Conservation (phyloP, 1,140 invertebrate species). For the Acyrthosiphon pisum region DNA sequence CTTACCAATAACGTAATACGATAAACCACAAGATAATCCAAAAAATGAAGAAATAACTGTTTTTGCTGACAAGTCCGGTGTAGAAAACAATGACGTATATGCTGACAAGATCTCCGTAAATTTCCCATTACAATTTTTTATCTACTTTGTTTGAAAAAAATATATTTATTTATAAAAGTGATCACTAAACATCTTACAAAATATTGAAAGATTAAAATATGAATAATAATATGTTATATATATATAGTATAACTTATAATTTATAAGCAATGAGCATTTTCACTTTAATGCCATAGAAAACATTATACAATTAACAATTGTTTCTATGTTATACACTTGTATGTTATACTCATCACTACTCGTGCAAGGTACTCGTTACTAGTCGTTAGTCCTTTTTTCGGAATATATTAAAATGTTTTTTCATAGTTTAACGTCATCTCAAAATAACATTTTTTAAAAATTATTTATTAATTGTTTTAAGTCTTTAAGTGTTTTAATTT, state of each 20-base stretch:
- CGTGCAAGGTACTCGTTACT: too few species aligned
- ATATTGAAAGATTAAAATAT: background rate
- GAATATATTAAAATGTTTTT: too few species aligned
- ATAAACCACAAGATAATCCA: slow-evolving; percentile 38
- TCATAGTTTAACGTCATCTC: too few species aligned
- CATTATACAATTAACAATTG: too few species aligned
- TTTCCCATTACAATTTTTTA: background rate
- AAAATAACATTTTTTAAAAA: too few species aligned
- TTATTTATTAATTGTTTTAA: too few species aligned
- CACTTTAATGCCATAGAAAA: too few species aligned
- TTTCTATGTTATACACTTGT: too few species aligned
- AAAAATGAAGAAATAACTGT: slow-evolving; percentile 38
- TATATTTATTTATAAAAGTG: background rate
- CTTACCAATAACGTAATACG: slow-evolving; percentile 55
- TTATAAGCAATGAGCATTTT: background rate
- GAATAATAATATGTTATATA: background rate
- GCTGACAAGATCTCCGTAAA: background rate
- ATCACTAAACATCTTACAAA: background rate
- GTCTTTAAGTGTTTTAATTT: too few species aligned
- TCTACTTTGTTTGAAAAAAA: slow-evolving; percentile 26
- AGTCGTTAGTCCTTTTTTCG: too few species aligned
- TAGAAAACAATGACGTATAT: slow-evolving; percentile 34
- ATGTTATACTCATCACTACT: too few species aligned
- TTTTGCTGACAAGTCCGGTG: background rate
- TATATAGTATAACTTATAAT: background rate